Conservation (phyloP, 2,797 vertebrate genomes). For the Huso huso region DNA sequence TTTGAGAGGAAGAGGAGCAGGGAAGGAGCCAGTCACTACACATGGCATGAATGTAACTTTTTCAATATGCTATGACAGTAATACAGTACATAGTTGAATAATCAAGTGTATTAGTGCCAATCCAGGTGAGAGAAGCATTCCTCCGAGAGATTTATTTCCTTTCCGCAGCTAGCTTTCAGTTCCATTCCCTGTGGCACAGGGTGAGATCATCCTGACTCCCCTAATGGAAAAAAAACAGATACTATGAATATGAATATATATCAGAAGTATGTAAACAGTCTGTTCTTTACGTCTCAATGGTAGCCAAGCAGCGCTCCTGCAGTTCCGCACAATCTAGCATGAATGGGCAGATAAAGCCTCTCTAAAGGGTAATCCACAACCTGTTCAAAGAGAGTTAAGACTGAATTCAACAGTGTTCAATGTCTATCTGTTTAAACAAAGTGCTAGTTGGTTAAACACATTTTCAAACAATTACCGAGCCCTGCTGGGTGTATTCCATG, state of each 20-base stretch:
- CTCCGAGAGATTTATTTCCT: too few species aligned
- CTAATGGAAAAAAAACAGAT: slow-evolving; percentile 2
- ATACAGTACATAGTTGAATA: too few species aligned
- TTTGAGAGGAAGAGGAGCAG: too few species aligned
- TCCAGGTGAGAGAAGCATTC: too few species aligned
- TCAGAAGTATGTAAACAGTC: slow-evolving; percentile 44
- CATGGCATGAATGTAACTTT: too few species aligned
- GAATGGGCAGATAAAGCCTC: slow-evolving; percentile 26
- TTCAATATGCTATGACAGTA: too few species aligned
- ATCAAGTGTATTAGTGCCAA: too few species aligned
- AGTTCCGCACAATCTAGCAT: slow-evolving; percentile 25
- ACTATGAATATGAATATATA: slow-evolving; percentile 35
- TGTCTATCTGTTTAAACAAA: slow-evolving; percentile 14
- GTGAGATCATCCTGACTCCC: slow-evolving; percentile 6
- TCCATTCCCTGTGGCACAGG: slow-evolving; percentile 6
- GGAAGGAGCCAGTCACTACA: too few species aligned
- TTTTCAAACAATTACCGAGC: slow-evolving; percentile 7
- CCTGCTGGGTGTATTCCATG: slow-evolving; percentile 5
- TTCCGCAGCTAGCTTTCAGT: background rate
- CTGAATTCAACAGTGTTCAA: slow-evolving; percentile 7
- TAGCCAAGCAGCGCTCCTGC: slow-evolving; percentile 23
- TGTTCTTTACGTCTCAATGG: slow-evolving; percentile 18
- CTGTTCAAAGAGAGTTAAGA: slow-evolving; percentile 3
- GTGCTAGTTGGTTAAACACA: slow-evolving; percentile 8
- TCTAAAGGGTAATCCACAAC: slow-evolving; percentile 6